Conservation (phyloP, 2,113 vertebrate species). For the Caloenas nicobarica region DNA sequence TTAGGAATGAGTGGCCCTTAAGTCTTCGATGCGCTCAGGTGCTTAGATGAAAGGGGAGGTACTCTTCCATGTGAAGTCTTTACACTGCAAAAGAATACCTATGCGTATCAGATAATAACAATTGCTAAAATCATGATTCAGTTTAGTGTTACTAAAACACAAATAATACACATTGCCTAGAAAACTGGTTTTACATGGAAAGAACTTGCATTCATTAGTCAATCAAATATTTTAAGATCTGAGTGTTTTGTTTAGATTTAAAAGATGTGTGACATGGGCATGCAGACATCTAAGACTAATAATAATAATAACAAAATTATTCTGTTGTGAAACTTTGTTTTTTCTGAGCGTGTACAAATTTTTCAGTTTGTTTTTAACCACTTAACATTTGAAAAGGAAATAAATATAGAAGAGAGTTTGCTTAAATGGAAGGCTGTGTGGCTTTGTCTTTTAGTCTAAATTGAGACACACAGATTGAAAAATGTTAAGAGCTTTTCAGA, state of each 20-base stretch:
- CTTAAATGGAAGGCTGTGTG: neutral
- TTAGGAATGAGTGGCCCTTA: constrained; percentile 5
- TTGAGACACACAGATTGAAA: neutral
- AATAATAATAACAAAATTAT: neutral
- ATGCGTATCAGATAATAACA: neutral
- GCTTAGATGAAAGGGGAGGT: neutral
- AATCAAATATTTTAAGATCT: neutral
- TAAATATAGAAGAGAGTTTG: neutral
- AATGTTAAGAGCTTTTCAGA: neutral
- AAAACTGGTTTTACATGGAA: neutral
- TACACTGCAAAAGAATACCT: neutral
- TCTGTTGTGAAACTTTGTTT: neutral
- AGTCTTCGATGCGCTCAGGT: neutral
- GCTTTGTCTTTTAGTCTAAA: neutral
- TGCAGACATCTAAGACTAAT: neutral
- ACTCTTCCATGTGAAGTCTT: neutral
- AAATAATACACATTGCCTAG: neutral
- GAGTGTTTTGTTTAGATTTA: neutral
- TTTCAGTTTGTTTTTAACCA: neutral
- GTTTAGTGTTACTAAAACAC: neutral
- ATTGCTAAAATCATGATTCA: neutral
- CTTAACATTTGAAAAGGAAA: neutral
- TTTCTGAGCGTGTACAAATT: neutral
- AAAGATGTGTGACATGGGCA: neutral
- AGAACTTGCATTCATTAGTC: neutral